These are phyloP conservation scores for Ctenochaetus hawaiiensis DNA, from an alignment of 2,797 vertebrate genomes.

Conservation along the genomic window DNA sequence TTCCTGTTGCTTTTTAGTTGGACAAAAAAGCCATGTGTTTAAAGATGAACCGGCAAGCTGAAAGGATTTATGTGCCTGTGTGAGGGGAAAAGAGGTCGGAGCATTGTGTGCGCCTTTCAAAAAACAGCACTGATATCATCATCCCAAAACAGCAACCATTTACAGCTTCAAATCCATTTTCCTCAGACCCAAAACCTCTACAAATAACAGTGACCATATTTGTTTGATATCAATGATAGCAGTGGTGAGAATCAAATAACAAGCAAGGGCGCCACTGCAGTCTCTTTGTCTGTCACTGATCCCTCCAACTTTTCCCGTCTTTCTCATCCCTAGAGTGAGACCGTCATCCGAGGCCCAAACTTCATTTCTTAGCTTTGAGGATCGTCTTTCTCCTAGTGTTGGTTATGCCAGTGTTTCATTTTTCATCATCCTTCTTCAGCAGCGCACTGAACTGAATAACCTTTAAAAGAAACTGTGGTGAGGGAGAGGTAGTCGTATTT, in stretches of 20 bases:
- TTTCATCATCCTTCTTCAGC: conserved; percentile 33
- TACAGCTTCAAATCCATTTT: conserved; percentile 48
- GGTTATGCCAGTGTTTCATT: conserved; percentile 34
- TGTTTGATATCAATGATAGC: conserved; percentile 49
- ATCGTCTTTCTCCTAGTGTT: conserved; percentile 58
- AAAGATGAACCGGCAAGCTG: conserved; percentile 24
- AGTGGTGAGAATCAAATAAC: conserved; percentile 65
- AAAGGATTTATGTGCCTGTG: conserved; percentile 17
- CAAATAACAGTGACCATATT: conserved; percentile 48
- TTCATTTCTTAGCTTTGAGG: conserved; percentile 48
- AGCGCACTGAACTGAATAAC: conserved; percentile 18
- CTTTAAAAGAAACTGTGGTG: conserved; percentile 14
- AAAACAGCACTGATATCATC: conserved; percentile 29
- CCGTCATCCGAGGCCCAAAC: conserved; percentile 27
- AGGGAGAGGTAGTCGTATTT: conserved; percentile 1
- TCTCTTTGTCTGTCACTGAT: conserved; percentile 44
- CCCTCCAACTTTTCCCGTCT: conserved; percentile 52
- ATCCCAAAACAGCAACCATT: conserved; percentile 21
- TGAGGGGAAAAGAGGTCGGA: conserved; percentile 14
- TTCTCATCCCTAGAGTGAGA: conserved; percentile 51
- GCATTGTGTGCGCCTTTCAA: conserved; percentile 23
- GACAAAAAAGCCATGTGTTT: conserved; percentile 40
- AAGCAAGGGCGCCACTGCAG: conserved; percentile 42
- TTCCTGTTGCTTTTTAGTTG: conserved; percentile 24
- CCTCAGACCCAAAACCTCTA: conserved; percentile 25